phyloP scores from a whole-genome alignment of 2,888 invertebrate genomes.

The Drosophila atripex region DNA sequence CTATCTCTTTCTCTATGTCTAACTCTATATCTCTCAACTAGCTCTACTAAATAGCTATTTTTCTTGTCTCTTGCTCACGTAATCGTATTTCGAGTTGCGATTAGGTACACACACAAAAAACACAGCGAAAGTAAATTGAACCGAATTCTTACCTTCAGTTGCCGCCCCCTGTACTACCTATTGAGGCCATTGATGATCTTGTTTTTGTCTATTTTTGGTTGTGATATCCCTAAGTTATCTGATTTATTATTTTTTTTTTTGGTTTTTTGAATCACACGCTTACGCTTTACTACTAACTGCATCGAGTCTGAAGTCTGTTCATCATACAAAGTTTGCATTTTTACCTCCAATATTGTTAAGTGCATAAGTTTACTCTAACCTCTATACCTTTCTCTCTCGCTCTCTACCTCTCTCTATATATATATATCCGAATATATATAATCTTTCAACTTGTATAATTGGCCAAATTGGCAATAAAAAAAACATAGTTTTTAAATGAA shows the following conservation, averaged over 20 bases:
- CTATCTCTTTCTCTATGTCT: constrained; percentile 18
- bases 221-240: constrained; percentile 12
- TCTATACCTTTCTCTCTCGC: constrained; percentile 21
- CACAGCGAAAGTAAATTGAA: constrained; percentile 29
- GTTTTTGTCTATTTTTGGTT: constrained; percentile 7
- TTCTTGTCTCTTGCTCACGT: constrained; percentile 49
- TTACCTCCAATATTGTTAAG: constrained; percentile 25
- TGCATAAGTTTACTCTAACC: constrained; percentile 19
- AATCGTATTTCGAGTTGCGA: constrained; percentile 47
- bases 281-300: constrained; percentile 75
- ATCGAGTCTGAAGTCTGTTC: constrained; percentile 55
- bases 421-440: constrained; percentile 28
- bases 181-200: constrained; percentile 9
- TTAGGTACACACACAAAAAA: constrained; percentile 48
- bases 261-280: constrained; percentile 61
- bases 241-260: constrained; percentile 5
- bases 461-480: constrained; percentile 7
- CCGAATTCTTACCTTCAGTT: constrained; percentile 24
- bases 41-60: constrained; percentile 36
- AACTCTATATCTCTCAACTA: constrained; percentile 22
- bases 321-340: constrained; percentile 32
- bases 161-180: not conserved
- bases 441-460: constrained; percentile 6
- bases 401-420: constrained; percentile 49
- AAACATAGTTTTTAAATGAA: constrained; percentile 17